Base-by-base conservation (phyloP, 2,888 invertebrate genomes). In the Eupsilia transversa region DNA sequence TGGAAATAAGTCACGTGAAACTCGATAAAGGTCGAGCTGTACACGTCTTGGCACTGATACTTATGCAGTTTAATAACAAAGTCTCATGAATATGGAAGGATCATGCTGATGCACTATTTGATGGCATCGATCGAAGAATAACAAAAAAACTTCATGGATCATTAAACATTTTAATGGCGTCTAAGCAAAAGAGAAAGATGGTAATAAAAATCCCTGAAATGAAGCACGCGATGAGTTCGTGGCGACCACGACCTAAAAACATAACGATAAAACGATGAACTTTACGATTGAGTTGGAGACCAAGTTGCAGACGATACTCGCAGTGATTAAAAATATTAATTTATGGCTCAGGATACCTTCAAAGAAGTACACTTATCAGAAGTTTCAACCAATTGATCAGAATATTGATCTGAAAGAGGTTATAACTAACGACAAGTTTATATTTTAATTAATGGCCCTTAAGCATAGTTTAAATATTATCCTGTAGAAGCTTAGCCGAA, bases 191-290 rank as follows among this genome's bases (percentile, higher is more conserved):
- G 79, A 88, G 72, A 87, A 87, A 88, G 87, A 88, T 83, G 73
- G 82, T 71, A 79, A 83, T 82, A 87, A 84, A 87, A 87, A 83
- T 86, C 73, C 60, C 72, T 81, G 77, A 87, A 89, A 82, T 86
- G 70, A 79, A 86, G 81, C 92, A 92, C 92, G 91, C 91, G 70
- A 90, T 82, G 76, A 77, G 75, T 84, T 88, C 88, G 89, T 90
- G 89, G 84, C 86, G 90, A 86, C 90, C 88, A 84, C 91, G 91
- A 93, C 93, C 92, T 88, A 90, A 92, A 92, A 91, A 91, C 87
- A 86, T 89, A 83, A 84, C 80, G 90, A 92, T 91, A 91, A 91
- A 90, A 88, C 84, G 86, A 89, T 89, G 89, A 90, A 92, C 89
- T 91, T 88, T 88, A 89, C 77, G 87, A 90, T 87, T 88, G 85